A percentile compares a stretch with the other conserved stretches of the same genome.
Evolutionary conservation across 2,888 invertebrate species (phyloP).

Genomic region (Serripes groenlandicus): DNA sequence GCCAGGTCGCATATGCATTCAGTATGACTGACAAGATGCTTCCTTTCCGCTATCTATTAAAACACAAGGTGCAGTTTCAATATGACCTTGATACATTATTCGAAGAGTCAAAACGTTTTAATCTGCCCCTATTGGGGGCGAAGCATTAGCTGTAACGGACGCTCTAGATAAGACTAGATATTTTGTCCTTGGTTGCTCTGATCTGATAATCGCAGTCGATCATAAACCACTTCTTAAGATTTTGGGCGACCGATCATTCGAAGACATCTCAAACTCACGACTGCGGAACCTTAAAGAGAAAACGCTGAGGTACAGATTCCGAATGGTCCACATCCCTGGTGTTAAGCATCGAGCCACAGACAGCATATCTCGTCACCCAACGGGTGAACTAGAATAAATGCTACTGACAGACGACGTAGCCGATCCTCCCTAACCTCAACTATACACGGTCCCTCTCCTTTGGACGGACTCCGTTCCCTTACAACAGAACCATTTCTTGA

Average conservation of each 20-base stretch:
- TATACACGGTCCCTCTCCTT: neutral
- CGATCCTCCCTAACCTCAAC: too few relatives aligned
- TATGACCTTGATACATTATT: slow-evolving; percentile 50
- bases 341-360: slow-evolving; percentile 34
- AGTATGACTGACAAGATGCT: slow-evolving; percentile 61
- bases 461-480: neutral
- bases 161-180: slow-evolving; percentile 46
- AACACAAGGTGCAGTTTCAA: slow-evolving; percentile 60
- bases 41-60: too few relatives aligned
- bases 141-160: slow-evolving; percentile 51
- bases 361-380: too few relatives aligned
- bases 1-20: slow-evolving; percentile 71
- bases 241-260: slow-evolving; percentile 54
- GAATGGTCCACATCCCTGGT: slow-evolving; percentile 63
- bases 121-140: slow-evolving; percentile 48
- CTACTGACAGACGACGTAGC: slow-evolving; percentile 29
- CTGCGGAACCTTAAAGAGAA: slow-evolving; percentile 72
- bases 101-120: slow-evolving; percentile 43
- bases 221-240: slow-evolving; percentile 60
- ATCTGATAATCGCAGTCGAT: slow-evolving; percentile 59
- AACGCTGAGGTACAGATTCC: slow-evolving; percentile 61
- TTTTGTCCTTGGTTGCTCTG: slow-evolving; percentile 49
- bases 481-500: neutral
- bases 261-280: slow-evolving; percentile 58
- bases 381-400: too few relatives aligned